A percentile compares a stretch with the other conserved stretches of the same genome.
These are phyloP conservation scores for Bacillus rossius DNA, from an alignment of 1,140 invertebrate species.

Conservation along the genomic window DNA sequence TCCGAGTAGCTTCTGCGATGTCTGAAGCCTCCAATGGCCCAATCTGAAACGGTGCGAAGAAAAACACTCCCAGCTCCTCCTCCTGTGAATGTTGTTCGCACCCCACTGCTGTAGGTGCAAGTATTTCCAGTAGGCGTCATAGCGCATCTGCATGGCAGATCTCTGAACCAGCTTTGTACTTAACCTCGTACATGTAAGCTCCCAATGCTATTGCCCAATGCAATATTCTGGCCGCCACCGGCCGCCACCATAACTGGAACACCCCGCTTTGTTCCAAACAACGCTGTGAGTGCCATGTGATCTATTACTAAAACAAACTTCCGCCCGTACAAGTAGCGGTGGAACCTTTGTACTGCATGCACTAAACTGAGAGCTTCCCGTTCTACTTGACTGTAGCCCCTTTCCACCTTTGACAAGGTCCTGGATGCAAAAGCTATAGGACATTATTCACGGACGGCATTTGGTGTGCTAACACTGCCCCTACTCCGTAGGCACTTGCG, in stretches of 20 bases:
- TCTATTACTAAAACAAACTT: slow-evolving; percentile 45
- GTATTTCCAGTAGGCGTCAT: no score
- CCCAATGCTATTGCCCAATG: slow-evolving; percentile 36
- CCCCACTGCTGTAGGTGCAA: no score
- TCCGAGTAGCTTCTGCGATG: no score
- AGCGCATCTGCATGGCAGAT: no score
- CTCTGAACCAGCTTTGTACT: slow-evolving; percentile 27
- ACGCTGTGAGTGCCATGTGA: slow-evolving; percentile 43
- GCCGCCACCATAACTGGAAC: slow-evolving; percentile 30
- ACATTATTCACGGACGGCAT: slow-evolving; percentile 29
- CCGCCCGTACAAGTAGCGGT: slow-evolving; percentile 46
- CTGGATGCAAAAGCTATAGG: slow-evolving; percentile 44
- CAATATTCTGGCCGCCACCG: slow-evolving; percentile 33
- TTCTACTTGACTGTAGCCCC: slow-evolving; percentile 47
- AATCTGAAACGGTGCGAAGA: no score
- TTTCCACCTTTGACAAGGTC: slow-evolving; percentile 39
- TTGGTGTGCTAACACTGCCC: slow-evolving; percentile 22
- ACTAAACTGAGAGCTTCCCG: slow-evolving; percentile 49
- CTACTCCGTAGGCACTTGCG: slow-evolving; percentile 13
- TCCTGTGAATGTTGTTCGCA: no score
- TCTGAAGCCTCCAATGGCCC: no score
- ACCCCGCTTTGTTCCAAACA: slow-evolving; percentile 38
- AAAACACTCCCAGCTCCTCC: no score
- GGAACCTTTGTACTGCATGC: slow-evolving; percentile 47
- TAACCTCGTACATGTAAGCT: slow-evolving; percentile 36